These are phyloP conservation scores for Neosalanx taihuensis DNA, from an alignment of 2,797 vertebrate species.

Conservation along the genomic window DNA sequence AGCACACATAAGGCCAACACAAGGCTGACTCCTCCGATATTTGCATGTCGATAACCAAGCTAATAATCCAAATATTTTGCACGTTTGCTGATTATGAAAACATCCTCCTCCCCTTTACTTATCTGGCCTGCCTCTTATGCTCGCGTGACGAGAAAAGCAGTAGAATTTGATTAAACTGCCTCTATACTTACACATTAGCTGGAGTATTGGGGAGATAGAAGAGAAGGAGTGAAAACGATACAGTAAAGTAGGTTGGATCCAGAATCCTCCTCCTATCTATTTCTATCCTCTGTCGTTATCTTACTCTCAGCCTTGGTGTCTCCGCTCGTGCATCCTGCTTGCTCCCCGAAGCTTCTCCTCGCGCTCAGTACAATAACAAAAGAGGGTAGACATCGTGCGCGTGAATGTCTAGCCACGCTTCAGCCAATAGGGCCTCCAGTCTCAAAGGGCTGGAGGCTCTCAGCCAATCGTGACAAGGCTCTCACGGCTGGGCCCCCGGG, in stretches of 20 bases:
- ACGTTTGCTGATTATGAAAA: slow-evolving; percentile 5
- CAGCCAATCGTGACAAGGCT: slow-evolving; percentile 52
- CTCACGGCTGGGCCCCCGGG: slow-evolving; percentile 52
- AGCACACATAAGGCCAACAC: not conserved
- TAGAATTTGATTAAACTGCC: slow-evolving; percentile 6
- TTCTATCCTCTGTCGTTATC: slow-evolving; percentile 36
- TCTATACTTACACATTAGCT: slow-evolving; percentile 67
- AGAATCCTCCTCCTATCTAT: slow-evolving; percentile 29
- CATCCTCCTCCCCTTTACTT: slow-evolving; percentile 1
- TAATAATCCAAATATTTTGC: not conserved
- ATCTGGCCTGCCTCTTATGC: slow-evolving; percentile 7
- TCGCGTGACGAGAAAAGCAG: slow-evolving; percentile 20
- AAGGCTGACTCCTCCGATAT: slow-evolving; percentile 16
- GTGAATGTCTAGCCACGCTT: slow-evolving; percentile 59
- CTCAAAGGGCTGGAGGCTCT: slow-evolving; percentile 19
- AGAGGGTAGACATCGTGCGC: slow-evolving; percentile 67
- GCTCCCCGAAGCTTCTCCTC: slow-evolving; percentile 49
- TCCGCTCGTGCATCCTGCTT: slow-evolving; percentile 59
- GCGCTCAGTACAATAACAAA: slow-evolving; percentile 74
- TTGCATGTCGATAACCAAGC: not conserved
- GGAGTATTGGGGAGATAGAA: slow-evolving; percentile 43
- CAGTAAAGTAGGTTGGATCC: slow-evolving; percentile 24
- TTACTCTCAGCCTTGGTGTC: slow-evolving; percentile 53
- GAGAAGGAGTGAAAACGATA: slow-evolving; percentile 33
- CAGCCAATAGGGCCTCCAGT: slow-evolving; percentile 60